Percentiles rank a stretch among this genome's conserved stretches.
phyloP scores from a whole-genome alignment of 2,113 vertebrate genomes.

The Apaloderma vittatum region DNA sequence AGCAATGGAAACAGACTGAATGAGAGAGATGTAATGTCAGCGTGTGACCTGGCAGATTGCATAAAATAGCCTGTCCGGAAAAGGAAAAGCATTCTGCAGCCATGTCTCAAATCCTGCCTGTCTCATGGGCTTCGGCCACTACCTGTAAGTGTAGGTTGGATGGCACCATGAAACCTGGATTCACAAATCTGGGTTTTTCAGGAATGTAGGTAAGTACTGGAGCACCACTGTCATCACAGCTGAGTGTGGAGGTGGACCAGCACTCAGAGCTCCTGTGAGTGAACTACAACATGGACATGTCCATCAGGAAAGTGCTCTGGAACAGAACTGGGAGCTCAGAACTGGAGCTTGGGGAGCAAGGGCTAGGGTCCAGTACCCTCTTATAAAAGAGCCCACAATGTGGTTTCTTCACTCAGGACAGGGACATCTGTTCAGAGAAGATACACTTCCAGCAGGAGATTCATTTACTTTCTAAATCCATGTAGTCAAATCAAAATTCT shows the following conservation, averaged over 20 bases:
- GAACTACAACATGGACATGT: neutral
- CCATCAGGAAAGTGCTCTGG: neutral
- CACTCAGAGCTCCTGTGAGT: neutral
- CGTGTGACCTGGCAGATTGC: neutral
- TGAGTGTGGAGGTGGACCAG: neutral
- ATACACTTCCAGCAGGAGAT: neutral
- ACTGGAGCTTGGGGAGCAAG: neutral
- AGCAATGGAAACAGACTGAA: neutral
- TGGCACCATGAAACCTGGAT: neutral
- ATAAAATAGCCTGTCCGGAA: neutral
- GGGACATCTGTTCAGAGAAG: neutral
- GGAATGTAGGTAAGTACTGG: neutral
- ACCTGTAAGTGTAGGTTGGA: neutral
- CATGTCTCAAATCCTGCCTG: neutral
- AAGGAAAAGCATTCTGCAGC: neutral
- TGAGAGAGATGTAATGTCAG: neutral
- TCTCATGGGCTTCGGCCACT: neutral
- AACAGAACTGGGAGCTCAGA: neutral
- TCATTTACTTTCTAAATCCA: neutral
- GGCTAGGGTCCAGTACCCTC: neutral
- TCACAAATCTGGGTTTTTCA: neutral
- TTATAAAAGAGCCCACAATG: fast-evolving
- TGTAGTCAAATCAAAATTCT: neutral
- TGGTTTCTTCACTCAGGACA: neutral
- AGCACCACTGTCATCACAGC: neutral